Percentiles rank a stretch among this genome's conserved stretches.
Conservation (phyloP, 2,888 invertebrate genomes). For the Clanis bilineata region DNA sequence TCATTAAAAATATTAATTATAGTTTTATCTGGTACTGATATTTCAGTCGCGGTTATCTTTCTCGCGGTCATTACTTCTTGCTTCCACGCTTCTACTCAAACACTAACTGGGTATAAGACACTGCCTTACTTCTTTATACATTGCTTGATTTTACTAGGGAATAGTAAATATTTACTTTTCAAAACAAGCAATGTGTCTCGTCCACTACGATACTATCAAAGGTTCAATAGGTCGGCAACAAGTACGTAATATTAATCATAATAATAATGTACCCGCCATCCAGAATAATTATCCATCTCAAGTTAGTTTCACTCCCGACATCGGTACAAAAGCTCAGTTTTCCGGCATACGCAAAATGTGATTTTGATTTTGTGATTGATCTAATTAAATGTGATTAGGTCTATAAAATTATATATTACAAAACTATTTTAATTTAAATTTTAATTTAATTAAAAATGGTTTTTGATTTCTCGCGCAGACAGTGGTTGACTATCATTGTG, state of each 20-base stretch:
- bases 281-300: slow-evolving; percentile 43
- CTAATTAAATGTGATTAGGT: slow-evolving; percentile 4
- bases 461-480: slow-evolving; percentile 86
- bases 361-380: slow-evolving; percentile 23
- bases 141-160: slow-evolving; percentile 17
- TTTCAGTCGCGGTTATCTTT: slow-evolving; percentile 46
- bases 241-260: slow-evolving; percentile 34
- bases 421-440: slow-evolving; percentile 13
- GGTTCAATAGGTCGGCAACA: slow-evolving; percentile 34
- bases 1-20: slow-evolving; percentile 34
- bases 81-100: neutral
- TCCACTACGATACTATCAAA: slow-evolving; percentile 33
- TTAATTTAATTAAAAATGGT: slow-evolving; percentile 66
- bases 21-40: slow-evolving; percentile 34
- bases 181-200: slow-evolving; percentile 33
- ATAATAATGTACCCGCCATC: slow-evolving; percentile 46
- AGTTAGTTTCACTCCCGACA: slow-evolving; percentile 50
- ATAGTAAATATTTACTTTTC: neutral
- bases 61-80: slow-evolving; percentile 54
- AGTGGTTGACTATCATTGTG: slow-evolving; percentile 89
- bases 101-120: slow-evolving; percentile 15
- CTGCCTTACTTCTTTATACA: slow-evolving; percentile 30
- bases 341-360: slow-evolving; percentile 51
- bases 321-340: slow-evolving; percentile 39
- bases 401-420: slow-evolving; percentile 1